Base-by-base conservation (phyloP, 2,888 invertebrate genomes). In the Callyntrura sp. region DNA sequence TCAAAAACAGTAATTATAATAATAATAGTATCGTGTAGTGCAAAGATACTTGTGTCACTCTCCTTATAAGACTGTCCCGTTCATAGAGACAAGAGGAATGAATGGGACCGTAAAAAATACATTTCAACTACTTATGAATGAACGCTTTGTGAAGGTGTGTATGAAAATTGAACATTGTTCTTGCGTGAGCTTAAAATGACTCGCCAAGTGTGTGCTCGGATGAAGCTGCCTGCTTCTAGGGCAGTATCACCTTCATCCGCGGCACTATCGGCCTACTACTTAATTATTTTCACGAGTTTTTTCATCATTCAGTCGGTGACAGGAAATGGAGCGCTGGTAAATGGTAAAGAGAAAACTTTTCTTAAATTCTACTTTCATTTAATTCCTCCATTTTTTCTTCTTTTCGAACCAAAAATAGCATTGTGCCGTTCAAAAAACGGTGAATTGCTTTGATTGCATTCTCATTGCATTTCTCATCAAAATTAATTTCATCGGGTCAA, bases 181-280 rank as follows among this genome's bases (percentile, higher is more conserved):
- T 73, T 78, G 88, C 43, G 84, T 78, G 83, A 17, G 65, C 25
- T 83, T 78, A 60, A 88, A 88, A 88, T 88, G 88, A 88, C 88
- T 88, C 84, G 88, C 60, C 88, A 78, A 88, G 88, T 84, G 88
- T 88, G 76, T 88, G 88, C 84, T 78, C 84, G 84, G 88, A 78
- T 88, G 84, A 88, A 84, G 88, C 78, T 43, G 55, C 43, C 87
- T 65, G 57, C 68, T 23, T 48, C 45, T 48, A 28, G 55, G 57
- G 28, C 70, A 81, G 81, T 51, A 28, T 70, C 88, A 73, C 28
- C 65, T 28, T 82, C 82, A 28, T 88, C 84, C 62, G 88, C 20
- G 28, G 88, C 88, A 78, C 78, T 82, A 35, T 88, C 57, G 28
- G 82, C 82, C 57, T 82, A 20, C 23, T 78, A 48, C 25, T 20